These are phyloP conservation scores for Bibio marci DNA, from an alignment of 2,888 invertebrate species.

Conservation along the genomic window DNA sequence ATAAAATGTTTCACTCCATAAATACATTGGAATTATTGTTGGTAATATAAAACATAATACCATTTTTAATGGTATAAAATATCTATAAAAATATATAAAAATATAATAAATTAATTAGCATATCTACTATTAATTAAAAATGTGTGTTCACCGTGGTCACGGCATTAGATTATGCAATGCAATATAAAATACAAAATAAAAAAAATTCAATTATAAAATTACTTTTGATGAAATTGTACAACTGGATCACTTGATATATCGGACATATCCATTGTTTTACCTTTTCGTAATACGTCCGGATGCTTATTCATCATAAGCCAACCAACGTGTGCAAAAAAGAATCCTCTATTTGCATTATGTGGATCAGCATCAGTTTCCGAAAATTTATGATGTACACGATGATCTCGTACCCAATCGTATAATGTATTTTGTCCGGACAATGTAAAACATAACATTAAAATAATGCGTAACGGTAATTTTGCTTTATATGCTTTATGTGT, in stretches of 20 bases:
- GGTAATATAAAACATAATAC: conserved; percentile 57
- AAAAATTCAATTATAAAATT: conserved; percentile 15
- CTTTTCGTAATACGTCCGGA: conserved; percentile 62
- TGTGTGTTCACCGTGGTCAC: too few relatives aligned
- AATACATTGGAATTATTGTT: conserved; percentile 44
- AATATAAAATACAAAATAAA: not conserved
- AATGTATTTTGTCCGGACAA: conserved; percentile 63
- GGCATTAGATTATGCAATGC: too few relatives aligned
- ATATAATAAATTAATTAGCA: not conserved
- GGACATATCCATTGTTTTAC: conserved; percentile 62
- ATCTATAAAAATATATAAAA: conserved; percentile 26
- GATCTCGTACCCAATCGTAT: conserved; percentile 73
- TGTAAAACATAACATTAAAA: conserved; percentile 41
- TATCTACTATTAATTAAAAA: too few relatives aligned
- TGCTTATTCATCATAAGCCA: conserved; percentile 86
- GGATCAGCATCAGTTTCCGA: conserved; percentile 74
- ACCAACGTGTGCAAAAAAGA: conserved; percentile 85
- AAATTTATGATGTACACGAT: conserved; percentile 65
- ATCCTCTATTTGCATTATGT: conserved; percentile 64
- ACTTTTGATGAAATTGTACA: conserved; percentile 60
- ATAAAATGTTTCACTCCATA: conserved; percentile 51
- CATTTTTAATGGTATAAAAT: conserved; percentile 48
- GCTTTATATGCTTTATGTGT: conserved; percentile 51
- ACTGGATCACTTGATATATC: conserved; percentile 66
- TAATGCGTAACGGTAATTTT: conserved; percentile 37